A percentile compares a stretch with the other conserved stretches of the same genome.
Evolutionary conservation across 2,113 vertebrate species (phyloP).

Genomic region (Puma concolor): DNA sequence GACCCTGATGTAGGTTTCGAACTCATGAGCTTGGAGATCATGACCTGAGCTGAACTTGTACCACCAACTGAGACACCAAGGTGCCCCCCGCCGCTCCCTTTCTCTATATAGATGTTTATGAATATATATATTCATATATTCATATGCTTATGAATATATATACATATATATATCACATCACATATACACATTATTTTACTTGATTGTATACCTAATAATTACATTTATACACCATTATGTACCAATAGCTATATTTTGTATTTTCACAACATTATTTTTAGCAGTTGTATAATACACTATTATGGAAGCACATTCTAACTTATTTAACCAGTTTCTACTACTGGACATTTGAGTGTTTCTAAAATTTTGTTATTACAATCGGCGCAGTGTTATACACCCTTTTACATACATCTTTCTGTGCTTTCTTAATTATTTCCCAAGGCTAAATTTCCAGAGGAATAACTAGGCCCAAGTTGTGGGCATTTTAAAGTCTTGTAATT

Average conservation of each 20-base stretch:
- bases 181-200: background rate
- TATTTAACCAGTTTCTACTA: background rate
- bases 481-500: slow-evolving; percentile 53
- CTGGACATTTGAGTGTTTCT: background rate
- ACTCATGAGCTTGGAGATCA: too few relatives aligned
- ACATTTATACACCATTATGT: background rate
- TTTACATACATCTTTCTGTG: slow-evolving; percentile 28
- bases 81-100: rapidly evolving
- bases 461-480: background rate
- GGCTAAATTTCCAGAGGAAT: slow-evolving; percentile 44
- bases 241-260: background rate
- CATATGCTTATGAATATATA: background rate
- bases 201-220: background rate
- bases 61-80: too few relatives aligned
- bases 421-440: slow-evolving; percentile 47
- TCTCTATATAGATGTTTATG: background rate
- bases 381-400: background rate
- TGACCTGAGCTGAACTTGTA: too few relatives aligned
- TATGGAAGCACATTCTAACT: background rate
- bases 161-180: background rate
- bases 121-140: too few relatives aligned
- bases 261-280: slow-evolving; percentile 21
- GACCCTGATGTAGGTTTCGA: too few relatives aligned
- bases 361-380: slow-evolving; percentile 21
- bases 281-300: background rate